These are phyloP conservation scores for Eciton burchellii DNA, from an alignment of 1,140 invertebrate species.

Conservation along the genomic window DNA sequence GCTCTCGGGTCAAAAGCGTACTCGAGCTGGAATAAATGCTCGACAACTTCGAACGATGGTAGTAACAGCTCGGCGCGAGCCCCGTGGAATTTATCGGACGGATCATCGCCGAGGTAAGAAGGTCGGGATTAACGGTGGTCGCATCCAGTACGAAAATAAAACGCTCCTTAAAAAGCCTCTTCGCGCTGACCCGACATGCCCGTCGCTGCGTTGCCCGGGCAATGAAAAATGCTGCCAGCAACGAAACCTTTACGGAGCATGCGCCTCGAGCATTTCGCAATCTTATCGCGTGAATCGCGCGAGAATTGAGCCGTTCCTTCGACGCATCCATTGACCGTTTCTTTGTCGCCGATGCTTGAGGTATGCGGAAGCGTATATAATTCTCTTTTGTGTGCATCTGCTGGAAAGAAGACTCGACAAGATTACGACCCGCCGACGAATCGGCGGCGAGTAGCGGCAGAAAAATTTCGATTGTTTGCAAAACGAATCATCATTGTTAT, in stretches of 20 bases:
- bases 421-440: not conserved
- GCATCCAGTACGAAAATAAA: conserved; percentile 73
- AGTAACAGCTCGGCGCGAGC: conserved; percentile 63
- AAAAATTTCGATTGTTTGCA: not conserved
- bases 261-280: conserved; percentile 56
- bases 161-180: conserved; percentile 74
- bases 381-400: not conserved
- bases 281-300: conserved; percentile 48
- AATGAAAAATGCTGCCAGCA: conserved; percentile 66
- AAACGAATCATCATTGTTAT: not conserved
- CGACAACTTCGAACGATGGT: conserved; percentile 63
- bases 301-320: conserved; percentile 60
- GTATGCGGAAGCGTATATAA: conserved; percentile 28
- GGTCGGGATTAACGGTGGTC: conserved; percentile 74
- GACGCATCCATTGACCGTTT: conserved; percentile 57
- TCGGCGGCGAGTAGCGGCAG: not conserved
- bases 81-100: conserved; percentile 72
- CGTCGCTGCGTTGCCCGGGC: conserved; percentile 52
- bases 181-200: conserved; percentile 51
- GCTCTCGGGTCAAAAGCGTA: conserved; percentile 55
- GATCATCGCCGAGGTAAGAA: conserved; percentile 75
- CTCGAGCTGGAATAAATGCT: conserved; percentile 71
- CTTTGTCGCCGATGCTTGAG: conserved; percentile 45
- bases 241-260: conserved; percentile 58
- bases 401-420: not conserved